Conservation (phyloP, 2,797 vertebrate species). For the Sebastes oblongus region DNA sequence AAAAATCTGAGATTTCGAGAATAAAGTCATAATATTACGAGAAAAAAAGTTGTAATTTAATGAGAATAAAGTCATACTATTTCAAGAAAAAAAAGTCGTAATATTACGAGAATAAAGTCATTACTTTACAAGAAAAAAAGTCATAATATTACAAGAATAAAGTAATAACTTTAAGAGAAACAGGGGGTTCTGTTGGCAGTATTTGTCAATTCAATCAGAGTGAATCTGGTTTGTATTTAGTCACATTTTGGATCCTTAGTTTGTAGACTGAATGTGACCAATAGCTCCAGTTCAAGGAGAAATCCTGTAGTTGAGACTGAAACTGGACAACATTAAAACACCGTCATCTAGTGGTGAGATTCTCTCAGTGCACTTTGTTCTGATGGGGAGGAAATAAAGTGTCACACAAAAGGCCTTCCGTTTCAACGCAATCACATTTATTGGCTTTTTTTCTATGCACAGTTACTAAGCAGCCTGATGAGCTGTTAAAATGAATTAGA, state of each 20-base stretch:
- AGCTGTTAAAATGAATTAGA: slow-evolving; percentile 90
- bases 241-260: not conserved
- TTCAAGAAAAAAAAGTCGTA: no score
- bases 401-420: slow-evolving; percentile 62
- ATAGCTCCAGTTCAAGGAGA: not conserved
- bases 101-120: no score
- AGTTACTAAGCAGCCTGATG: slow-evolving; percentile 92
- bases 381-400: slow-evolving; percentile 41
- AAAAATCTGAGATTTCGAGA: no score
- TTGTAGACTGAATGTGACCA: not conserved
- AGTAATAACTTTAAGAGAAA: not conserved
- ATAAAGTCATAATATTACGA: no score
- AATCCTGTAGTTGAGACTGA: not conserved
- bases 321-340: not conserved
- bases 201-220: not conserved
- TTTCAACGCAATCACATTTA: slow-evolving; percentile 98
- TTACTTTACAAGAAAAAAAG: no score
- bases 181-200: not conserved
- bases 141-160: no score
- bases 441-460: slow-evolving; percentile 97
- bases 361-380: slow-evolving; percentile 7
- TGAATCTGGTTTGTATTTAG: not conserved
- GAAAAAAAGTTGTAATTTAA: no score
- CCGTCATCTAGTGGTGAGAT: slow-evolving; percentile 51
- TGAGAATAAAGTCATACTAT: no score